Conservation (phyloP, 2,888 invertebrate genomes). For the Eilema griseolum region DNA sequence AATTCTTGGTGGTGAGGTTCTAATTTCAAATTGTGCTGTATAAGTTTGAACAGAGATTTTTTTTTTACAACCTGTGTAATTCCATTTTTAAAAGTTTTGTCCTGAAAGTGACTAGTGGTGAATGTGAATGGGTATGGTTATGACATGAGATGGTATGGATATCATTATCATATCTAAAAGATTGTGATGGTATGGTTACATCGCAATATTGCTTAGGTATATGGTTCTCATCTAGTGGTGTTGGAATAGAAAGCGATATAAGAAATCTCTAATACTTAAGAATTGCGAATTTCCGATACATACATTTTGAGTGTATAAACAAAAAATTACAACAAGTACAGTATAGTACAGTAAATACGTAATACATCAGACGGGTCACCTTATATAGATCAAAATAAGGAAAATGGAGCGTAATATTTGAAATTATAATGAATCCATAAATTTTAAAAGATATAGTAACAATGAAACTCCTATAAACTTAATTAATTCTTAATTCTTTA, state of each 20-base stretch:
- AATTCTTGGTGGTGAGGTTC: slow-evolving; percentile 1
- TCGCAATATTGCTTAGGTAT: slow-evolving; percentile 1
- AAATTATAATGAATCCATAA: background rate
- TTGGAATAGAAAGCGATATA: background rate
- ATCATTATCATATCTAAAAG: background rate
- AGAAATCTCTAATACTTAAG: background rate
- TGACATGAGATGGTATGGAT: background rate
- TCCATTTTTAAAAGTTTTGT: background rate
- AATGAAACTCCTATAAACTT: too few species aligned
- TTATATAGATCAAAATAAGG: background rate
- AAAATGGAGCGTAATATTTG: background rate
- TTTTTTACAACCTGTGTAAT: background rate
- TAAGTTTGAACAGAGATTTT: background rate
- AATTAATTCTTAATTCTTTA: too few species aligned
- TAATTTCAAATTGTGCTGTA: background rate
- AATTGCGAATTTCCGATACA: background rate
- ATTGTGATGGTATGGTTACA: background rate
- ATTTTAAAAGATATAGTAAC: too few species aligned
- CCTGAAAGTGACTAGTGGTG: background rate
- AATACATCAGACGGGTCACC: background rate
- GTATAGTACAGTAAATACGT: background rate
- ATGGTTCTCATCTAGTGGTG: background rate
- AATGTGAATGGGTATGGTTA: background rate
- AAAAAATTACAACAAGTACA: background rate
- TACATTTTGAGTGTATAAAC: too few species aligned